A percentile compares a stretch with the other conserved stretches of the same genome.
Evolutionary conservation across 2,888 invertebrate genomes (phyloP).

Genomic region (Xanthia togata): DNA sequence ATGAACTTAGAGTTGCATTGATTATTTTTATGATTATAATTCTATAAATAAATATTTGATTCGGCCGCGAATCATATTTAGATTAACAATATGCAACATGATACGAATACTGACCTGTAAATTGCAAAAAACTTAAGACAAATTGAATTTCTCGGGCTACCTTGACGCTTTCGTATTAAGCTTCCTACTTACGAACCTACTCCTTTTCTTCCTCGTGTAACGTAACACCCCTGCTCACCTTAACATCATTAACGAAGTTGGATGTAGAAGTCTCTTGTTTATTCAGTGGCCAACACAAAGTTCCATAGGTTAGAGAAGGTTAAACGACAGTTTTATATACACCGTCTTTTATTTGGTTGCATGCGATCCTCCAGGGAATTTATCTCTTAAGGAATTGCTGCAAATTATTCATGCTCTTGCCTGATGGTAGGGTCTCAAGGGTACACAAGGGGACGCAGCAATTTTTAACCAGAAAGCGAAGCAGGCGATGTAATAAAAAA

Average conservation of each 20-base stretch:
- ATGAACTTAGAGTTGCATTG: too few relatives aligned
- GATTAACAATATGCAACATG: too few relatives aligned
- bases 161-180: too few relatives aligned
- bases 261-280: constrained; percentile 42
- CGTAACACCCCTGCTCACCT: constrained; percentile 45
- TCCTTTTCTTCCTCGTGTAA: constrained; percentile 31
- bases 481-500: constrained; percentile 16
- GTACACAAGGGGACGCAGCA: neutral
- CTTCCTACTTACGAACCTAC: constrained; percentile 18
- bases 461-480: constrained; percentile 3
- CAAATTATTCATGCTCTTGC: constrained; percentile 50
- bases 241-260: constrained; percentile 55
- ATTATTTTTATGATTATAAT: too few relatives aligned
- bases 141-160: too few relatives aligned
- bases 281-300: constrained; percentile 42
- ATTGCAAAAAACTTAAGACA: too few relatives aligned
- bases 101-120: too few relatives aligned
- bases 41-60: too few relatives aligned
- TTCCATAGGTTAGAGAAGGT: constrained; percentile 36
- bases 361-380: constrained; percentile 23
- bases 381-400: constrained; percentile 29
- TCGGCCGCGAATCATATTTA: too few relatives aligned
- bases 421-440: constrained; percentile 17
- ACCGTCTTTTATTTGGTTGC: constrained; percentile 27
- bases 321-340: constrained; percentile 38